These are phyloP conservation scores for Mamestra configurata DNA, from an alignment of 1,140 invertebrate species.

Conservation along the genomic window DNA sequence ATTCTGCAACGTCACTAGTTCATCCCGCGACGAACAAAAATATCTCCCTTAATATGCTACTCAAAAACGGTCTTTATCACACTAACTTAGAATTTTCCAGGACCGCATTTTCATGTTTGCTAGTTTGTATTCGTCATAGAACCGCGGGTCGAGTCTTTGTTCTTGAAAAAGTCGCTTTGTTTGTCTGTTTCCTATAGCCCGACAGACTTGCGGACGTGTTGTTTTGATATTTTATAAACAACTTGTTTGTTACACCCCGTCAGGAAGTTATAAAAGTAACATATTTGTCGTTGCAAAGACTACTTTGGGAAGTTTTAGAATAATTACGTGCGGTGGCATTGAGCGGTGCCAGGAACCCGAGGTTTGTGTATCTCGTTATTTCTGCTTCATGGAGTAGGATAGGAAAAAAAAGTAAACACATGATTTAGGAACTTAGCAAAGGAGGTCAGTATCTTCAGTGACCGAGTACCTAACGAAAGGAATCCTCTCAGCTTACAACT, in stretches of 20 bases:
- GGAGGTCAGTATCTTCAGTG: neutral
- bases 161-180: slow-evolving; percentile 65
- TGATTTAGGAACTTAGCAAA: neutral
- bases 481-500: slow-evolving; percentile 22
- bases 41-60: neutral
- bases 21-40: slow-evolving; percentile 21
- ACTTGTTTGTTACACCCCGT: slow-evolving; percentile 51
- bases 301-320: slow-evolving; percentile 32
- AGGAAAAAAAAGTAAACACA: neutral
- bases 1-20: slow-evolving; percentile 50
- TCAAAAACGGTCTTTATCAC: slow-evolving; percentile 37
- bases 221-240: slow-evolving; percentile 62
- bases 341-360: neutral
- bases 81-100: neutral
- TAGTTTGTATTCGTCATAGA: slow-evolving; percentile 57
- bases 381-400: slow-evolving; percentile 1
- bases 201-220: slow-evolving; percentile 54
- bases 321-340: slow-evolving; percentile 10
- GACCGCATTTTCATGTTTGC: slow-evolving; percentile 34
- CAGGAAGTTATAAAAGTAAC: slow-evolving; percentile 49
- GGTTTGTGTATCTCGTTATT: slow-evolving; percentile 14
- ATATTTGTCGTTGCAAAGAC: slow-evolving; percentile 31
- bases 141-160: slow-evolving; percentile 60
- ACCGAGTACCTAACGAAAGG: slow-evolving; percentile 19
- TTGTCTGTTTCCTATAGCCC: slow-evolving; percentile 57